These are phyloP conservation scores for Champsocephalus esox DNA, from an alignment of 2,797 vertebrate genomes.

Conservation along the genomic window DNA sequence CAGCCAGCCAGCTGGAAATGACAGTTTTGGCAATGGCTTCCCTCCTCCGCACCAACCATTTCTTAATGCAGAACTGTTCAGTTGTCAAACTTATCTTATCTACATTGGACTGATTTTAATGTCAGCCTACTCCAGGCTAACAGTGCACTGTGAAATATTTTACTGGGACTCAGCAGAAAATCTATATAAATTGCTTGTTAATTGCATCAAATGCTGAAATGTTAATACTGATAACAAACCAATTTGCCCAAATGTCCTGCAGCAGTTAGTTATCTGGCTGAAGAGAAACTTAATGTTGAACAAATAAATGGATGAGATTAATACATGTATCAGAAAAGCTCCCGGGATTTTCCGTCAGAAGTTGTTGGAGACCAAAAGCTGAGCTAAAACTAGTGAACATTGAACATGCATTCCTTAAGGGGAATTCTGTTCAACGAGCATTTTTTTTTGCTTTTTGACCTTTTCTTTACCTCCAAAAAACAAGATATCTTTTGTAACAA, in stretches of 20 bases:
- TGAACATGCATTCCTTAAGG: neutral
- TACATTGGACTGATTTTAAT: constrained; percentile 39
- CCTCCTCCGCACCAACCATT: constrained; percentile 16
- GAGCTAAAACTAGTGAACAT: neutral
- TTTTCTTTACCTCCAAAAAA: too few relatives aligned
- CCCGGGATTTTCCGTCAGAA: neutral
- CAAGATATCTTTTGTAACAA: neutral
- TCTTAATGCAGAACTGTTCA: constrained; percentile 30
- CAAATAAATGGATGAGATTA: neutral
- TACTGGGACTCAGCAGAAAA: constrained; percentile 8
- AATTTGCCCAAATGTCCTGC: constrained; percentile 1
- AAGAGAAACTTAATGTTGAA: neutral
- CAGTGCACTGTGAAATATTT: constrained; percentile 16
- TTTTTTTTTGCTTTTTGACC: neutral
- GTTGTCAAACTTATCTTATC: constrained; percentile 44
- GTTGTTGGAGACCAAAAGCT: neutral
- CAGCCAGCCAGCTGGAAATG: constrained; percentile 47
- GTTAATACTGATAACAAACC: neutral
- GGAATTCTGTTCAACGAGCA: neutral
- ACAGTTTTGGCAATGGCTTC: constrained; percentile 46
- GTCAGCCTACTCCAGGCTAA: constrained; percentile 12
- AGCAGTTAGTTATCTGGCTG: neutral
- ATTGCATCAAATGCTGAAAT: neutral
- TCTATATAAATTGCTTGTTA: constrained; percentile 14
- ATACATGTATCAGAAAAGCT: neutral